Conservation (phyloP, 2,113 vertebrate genomes). For the Gymnobelideus leadbeateri region DNA sequence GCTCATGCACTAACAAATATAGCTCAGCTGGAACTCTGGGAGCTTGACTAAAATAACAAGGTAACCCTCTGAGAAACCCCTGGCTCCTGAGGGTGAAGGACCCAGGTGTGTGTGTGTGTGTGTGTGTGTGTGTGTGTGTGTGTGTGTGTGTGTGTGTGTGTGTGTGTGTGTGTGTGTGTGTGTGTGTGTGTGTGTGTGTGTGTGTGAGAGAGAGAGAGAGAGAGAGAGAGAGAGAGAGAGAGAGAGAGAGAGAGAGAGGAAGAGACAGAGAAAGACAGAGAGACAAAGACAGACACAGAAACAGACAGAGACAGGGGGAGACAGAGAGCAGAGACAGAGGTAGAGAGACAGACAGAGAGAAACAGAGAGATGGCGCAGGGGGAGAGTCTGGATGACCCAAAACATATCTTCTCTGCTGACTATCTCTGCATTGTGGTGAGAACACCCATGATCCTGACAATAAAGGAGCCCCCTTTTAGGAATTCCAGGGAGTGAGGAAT, state of each 20-base stretch:
- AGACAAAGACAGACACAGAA: background rate
- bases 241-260: background rate
- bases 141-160: background rate
- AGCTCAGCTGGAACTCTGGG: slow-evolving; percentile 3
- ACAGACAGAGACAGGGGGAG: rapidly evolving
- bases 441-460: background rate
- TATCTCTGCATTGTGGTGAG: background rate
- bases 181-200: background rate
- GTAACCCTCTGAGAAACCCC: background rate
- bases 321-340: no score
- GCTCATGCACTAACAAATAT: slow-evolving; percentile 4
- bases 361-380: background rate
- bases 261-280: background rate
- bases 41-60: slow-evolving; percentile 3
- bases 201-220: background rate
- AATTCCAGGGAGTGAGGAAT: background rate
- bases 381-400: background rate
- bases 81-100: background rate
- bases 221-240: background rate
- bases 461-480: background rate
- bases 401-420: background rate
- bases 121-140: slow-evolving; percentile 4
- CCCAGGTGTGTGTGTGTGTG: background rate
- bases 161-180: slow-evolving; percentile 5
- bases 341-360: no score